A percentile compares a stretch with the other conserved stretches of the same genome.
phyloP scores from a whole-genome alignment of 1,140 invertebrate genomes.

The Mesaphorura yosii region DNA sequence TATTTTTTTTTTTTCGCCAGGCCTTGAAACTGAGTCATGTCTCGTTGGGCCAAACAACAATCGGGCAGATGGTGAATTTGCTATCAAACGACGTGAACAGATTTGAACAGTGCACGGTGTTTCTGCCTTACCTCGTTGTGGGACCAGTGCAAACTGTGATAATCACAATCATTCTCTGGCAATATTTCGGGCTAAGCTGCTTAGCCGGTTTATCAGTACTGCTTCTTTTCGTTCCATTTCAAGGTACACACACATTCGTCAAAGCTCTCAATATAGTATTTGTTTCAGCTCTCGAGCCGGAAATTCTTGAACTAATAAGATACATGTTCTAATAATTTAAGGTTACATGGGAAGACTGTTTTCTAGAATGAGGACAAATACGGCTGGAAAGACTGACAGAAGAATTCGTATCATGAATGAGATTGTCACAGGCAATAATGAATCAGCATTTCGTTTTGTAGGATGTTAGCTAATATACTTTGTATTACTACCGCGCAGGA shows the following conservation, averaged over 20 bases:
- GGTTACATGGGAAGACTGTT: slow-evolving; percentile 38
- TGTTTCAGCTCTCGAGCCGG: no score
- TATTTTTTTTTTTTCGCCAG: slow-evolving; percentile 11
- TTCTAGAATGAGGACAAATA: slow-evolving; percentile 34
- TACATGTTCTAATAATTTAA: slow-evolving; percentile 17
- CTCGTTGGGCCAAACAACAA: slow-evolving; percentile 42
- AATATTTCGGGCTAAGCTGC: slow-evolving; percentile 38
- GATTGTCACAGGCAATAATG: slow-evolving; percentile 41
- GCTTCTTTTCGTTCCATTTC: slow-evolving; percentile 43
- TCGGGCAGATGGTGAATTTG: slow-evolving; percentile 49
- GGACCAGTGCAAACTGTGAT: slow-evolving; percentile 42
- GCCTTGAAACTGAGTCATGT: slow-evolving; percentile 31
- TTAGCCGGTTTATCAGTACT: slow-evolving; percentile 42
- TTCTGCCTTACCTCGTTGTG: slow-evolving; percentile 42
- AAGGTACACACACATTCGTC: no score
- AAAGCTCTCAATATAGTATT: no score
- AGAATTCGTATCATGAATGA: slow-evolving; percentile 42
- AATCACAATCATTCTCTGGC: slow-evolving; percentile 39
- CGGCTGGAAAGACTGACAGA: slow-evolving; percentile 39
- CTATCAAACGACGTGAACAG: slow-evolving; percentile 47
- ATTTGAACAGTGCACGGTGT: slow-evolving; percentile 32
- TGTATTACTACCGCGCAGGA: no score
- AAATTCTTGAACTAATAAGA: background rate
- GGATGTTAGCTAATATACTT: no score
- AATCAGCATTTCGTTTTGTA: no score